Evolutionary conservation across 2,888 invertebrate genomes (phyloP).

Genomic region (Balanococcus diminutus): DNA sequence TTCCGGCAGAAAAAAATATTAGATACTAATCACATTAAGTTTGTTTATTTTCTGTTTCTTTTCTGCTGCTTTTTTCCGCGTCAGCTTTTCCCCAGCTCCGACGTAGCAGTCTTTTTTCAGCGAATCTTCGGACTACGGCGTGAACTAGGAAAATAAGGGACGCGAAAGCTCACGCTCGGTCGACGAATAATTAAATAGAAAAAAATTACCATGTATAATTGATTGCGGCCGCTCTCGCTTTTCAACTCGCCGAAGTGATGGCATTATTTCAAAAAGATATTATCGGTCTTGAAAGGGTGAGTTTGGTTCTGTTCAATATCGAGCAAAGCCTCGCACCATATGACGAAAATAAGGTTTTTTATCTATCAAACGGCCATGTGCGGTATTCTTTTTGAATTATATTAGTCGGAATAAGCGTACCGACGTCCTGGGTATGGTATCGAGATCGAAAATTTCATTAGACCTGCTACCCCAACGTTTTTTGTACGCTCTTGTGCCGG

Average conservation of each 20-base stretch:
- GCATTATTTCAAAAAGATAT: constrained; percentile 33
- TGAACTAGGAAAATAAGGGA: not conserved
- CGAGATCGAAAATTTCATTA: not conserved
- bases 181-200: constrained; percentile 34
- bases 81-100: not conserved
- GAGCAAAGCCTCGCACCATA: not conserved
- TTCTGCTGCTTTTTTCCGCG: not conserved
- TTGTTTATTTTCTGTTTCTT: constrained; percentile 19
- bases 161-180: not conserved
- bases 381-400: constrained; percentile 8
- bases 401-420: constrained; percentile 15
- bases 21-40: constrained; percentile 17
- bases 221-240: constrained; percentile 11
- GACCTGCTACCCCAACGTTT: not conserved
- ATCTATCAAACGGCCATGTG: constrained; percentile 29
- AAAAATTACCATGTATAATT: constrained; percentile 34
- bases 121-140: not conserved
- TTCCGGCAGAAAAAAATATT: not conserved
- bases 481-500: not conserved
- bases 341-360: constrained; percentile 9
- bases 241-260: constrained; percentile 20
- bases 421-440: not conserved
- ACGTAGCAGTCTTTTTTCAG: not conserved
- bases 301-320: constrained; percentile 1
- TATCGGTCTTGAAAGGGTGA: constrained; percentile 19